phyloP scores from a whole-genome alignment of 2,888 invertebrate species.

The Caenorhabditis sp. region DNA sequence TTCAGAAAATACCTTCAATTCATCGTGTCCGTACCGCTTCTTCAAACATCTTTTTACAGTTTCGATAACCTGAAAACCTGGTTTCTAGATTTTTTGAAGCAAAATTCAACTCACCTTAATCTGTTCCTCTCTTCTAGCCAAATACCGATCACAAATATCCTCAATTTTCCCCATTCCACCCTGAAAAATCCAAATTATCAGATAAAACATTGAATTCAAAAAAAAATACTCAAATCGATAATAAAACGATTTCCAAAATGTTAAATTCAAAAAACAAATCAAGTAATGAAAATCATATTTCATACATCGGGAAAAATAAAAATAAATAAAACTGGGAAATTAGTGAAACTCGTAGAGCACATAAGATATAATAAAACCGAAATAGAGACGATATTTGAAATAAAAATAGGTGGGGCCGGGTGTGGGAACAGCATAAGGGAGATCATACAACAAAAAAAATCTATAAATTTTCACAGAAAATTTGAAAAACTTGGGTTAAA shows the following conservation, averaged over 20 bases:
- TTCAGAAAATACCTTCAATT: constrained; percentile 52
- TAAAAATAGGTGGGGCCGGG: too few relatives aligned
- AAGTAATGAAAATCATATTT: neutral
- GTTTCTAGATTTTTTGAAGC: neutral
- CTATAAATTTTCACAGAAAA: too few relatives aligned
- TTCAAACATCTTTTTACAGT: constrained; percentile 51
- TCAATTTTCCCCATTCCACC: constrained; percentile 35
- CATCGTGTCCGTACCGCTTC: constrained; percentile 54
- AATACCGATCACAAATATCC: constrained; percentile 52
- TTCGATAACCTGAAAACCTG: constrained; percentile 29
- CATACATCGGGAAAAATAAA: neutral
- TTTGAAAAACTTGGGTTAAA: too few relatives aligned
- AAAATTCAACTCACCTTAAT: constrained; percentile 17
- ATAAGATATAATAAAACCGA: neutral
- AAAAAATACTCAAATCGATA: neutral
- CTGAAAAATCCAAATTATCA: constrained; percentile 6
- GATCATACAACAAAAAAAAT: too few relatives aligned
- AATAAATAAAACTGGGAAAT: neutral
- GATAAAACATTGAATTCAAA: neutral
- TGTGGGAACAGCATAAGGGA: too few relatives aligned
- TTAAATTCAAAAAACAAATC: neutral
- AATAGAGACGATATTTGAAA: too few relatives aligned
- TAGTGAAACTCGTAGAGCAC: neutral
- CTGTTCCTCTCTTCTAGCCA: constrained; percentile 43
- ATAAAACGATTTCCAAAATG: neutral